phyloP scores from a whole-genome alignment of 2,888 invertebrate genomes.

The Diaperis boleti region DNA sequence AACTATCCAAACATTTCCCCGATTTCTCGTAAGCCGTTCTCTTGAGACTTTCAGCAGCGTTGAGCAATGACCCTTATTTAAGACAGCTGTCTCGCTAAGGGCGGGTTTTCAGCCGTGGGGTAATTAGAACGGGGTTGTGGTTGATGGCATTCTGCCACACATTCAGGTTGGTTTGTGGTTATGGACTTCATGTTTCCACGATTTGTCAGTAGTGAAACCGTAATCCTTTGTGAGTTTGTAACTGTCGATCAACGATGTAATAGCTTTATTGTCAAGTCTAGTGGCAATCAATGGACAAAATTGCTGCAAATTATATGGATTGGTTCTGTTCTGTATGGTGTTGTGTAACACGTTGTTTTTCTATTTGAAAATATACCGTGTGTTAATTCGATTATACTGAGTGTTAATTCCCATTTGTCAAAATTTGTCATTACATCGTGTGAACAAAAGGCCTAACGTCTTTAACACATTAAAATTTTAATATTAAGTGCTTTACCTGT shows the following conservation, averaged over 20 bases:
- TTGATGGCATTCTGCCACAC: slow-evolving; percentile 15
- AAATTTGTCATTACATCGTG: no score
- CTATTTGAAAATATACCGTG: no score
- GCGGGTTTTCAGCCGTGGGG: slow-evolving; percentile 9
- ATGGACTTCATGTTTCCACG: slow-evolving; percentile 24
- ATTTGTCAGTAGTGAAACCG: slow-evolving; percentile 13
- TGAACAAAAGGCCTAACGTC: no score
- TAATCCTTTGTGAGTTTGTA: background rate
- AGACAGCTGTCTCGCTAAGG: slow-evolving; percentile 21
- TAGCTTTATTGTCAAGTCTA: no score
- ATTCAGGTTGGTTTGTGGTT: slow-evolving; percentile 26
- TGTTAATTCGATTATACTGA: no score
- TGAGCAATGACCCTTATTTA: slow-evolving; percentile 27
- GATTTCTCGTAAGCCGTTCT: slow-evolving; percentile 12
- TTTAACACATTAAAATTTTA: no score
- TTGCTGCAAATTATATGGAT: no score
- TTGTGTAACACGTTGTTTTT: no score
- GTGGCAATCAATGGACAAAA: no score
- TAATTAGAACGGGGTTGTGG: slow-evolving; percentile 27
- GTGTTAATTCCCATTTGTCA: no score
- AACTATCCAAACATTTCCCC: background rate
- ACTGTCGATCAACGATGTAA: background rate
- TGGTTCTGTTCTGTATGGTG: no score
- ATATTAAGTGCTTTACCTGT: no score
- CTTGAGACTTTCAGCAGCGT: slow-evolving; percentile 25